These are phyloP conservation scores for Plectrocnemia conspersa DNA, from an alignment of 1,140 invertebrate genomes.

Conservation along the genomic window DNA sequence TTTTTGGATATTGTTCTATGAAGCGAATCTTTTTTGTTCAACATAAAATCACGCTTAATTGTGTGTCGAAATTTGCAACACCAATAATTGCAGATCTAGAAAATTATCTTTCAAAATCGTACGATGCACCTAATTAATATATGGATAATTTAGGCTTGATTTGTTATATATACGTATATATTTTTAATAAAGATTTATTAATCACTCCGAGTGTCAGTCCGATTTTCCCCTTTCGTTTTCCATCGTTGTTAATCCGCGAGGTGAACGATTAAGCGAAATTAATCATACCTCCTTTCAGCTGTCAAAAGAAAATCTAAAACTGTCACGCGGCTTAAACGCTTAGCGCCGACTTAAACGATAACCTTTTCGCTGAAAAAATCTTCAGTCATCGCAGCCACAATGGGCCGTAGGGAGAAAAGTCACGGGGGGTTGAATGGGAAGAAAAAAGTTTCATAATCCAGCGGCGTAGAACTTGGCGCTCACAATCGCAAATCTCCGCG, in stretches of 20 bases:
- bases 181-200: conserved; percentile 19
- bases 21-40: no score
- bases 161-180: no score
- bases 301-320: conserved; percentile 30
- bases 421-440: not conserved
- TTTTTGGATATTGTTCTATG: no score
- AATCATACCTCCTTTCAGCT: conserved; percentile 31
- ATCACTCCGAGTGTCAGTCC: conserved; percentile 18
- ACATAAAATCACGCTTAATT: no score
- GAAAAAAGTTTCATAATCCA: conserved; percentile 27
- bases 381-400: conserved; percentile 32
- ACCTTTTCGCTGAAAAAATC: conserved; percentile 25
- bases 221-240: conserved; percentile 22
- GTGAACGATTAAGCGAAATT: conserved; percentile 32
- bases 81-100: no score
- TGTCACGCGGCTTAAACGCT: conserved; percentile 29
- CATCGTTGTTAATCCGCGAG: conserved; percentile 20
- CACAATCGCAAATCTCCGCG: conserved; percentile 28
- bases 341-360: conserved; percentile 28
- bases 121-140: no score
- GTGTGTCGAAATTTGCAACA: no score
- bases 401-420: conserved; percentile 8
- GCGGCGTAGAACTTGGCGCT: conserved; percentile 6
- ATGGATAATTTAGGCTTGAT: no score
- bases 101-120: no score